These are phyloP conservation scores for Phoebastria nigripes DNA, from an alignment of 2,797 vertebrate species.

Conservation along the genomic window DNA sequence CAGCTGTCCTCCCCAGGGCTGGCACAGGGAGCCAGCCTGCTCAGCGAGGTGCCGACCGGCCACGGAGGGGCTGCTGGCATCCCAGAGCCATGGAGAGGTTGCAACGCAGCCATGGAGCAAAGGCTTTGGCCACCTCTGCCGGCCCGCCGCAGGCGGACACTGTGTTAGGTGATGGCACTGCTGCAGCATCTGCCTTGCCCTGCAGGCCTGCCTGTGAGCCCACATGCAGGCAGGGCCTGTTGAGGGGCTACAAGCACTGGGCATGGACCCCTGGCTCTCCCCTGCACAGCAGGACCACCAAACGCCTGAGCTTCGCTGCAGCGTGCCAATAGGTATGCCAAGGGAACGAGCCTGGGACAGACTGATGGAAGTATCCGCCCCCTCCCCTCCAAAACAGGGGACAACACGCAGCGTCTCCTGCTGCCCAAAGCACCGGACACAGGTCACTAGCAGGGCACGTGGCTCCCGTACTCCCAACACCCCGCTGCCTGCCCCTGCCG, in stretches of 20 bases:
- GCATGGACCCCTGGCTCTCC: not conserved
- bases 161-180: not conserved
- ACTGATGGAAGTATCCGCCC: not conserved
- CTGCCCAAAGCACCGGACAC: not conserved
- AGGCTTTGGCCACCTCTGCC: not conserved
- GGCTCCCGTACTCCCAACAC: not conserved
- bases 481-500: not conserved
- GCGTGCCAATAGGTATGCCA: rapidly evolving
- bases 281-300: not conserved
- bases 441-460: not conserved
- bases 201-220: not conserved
- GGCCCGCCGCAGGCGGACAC: rapidly evolving
- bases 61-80: not conserved
- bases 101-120: rapidly evolving
- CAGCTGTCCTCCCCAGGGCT: not conserved
- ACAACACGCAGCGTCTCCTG: rapidly evolving
- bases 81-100: not conserved
- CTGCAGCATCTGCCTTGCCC: not conserved
- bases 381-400: not conserved
- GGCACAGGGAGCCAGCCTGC: not conserved
- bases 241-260: not conserved
- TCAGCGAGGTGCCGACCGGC: rapidly evolving
- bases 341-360: not conserved
- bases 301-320: not conserved
- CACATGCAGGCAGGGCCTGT: not conserved